A percentile compares a stretch with the other conserved stretches of the same genome.
Evolutionary conservation across 37 sponge, comb jelly and placozoan species (phyloP).

Genomic region (Amphimedon queenslandica): DNA sequence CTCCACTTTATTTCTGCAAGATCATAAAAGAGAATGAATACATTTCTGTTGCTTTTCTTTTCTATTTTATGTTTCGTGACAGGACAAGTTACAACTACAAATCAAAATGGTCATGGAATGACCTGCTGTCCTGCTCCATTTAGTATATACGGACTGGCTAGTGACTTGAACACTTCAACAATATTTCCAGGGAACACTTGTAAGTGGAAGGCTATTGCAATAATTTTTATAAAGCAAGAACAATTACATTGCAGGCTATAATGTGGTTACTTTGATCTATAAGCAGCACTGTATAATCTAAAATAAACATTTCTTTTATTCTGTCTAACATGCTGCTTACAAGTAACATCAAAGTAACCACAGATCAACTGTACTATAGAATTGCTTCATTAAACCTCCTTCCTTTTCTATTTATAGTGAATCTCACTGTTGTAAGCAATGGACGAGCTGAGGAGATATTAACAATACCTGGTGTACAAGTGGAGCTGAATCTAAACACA

Average conservation of each 20-base stretch:
- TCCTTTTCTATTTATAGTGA: neutral
- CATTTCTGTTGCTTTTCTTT: too few relatives aligned
- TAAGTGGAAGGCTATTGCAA: too few relatives aligned
- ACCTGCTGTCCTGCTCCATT: neutral
- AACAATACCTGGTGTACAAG: neutral
- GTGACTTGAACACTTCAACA: neutral
- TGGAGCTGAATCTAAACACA: neutral
- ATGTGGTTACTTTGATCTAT: too few relatives aligned
- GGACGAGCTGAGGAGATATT: neutral
- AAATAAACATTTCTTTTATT: too few relatives aligned
- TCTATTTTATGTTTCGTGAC: too few relatives aligned
- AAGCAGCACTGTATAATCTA: too few relatives aligned
- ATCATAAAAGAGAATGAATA: neutral
- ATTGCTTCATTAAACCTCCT: neutral
- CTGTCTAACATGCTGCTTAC: too few relatives aligned
- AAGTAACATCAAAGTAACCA: too few relatives aligned
- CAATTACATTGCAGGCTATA: too few relatives aligned
- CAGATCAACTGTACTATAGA: neutral
- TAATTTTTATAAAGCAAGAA: too few relatives aligned
- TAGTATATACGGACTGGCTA: neutral
- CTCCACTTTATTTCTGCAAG: neutral
- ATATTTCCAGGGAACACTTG: neutral
- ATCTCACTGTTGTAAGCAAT: neutral
- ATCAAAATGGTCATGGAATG: too few relatives aligned
- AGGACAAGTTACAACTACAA: too few relatives aligned